A percentile compares a stretch with the other conserved stretches of the same genome.
Evolutionary conservation across 2,888 invertebrate species (phyloP).

Genomic region (Phengaris arion): DNA sequence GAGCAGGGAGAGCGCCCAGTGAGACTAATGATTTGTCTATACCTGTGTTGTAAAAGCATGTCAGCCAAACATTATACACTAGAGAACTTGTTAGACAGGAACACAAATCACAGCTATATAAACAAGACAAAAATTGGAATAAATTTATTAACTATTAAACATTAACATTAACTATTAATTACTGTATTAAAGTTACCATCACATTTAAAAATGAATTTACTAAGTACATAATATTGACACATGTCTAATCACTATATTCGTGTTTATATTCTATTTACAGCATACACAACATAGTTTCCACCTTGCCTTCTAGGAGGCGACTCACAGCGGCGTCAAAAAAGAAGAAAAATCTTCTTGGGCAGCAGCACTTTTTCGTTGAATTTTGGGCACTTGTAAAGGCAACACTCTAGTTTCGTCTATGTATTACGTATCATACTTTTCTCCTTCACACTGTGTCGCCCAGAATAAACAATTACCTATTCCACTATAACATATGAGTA

Average conservation of each 20-base stretch:
- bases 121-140: slow-evolving; percentile 9
- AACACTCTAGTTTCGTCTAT: slow-evolving; percentile 46
- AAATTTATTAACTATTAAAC: slow-evolving; percentile 28
- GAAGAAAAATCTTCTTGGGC: slow-evolving; percentile 35
- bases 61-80: too few relatives aligned
- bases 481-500: slow-evolving; percentile 97
- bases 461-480: slow-evolving; percentile 97
- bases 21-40: too few relatives aligned
- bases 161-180: slow-evolving; percentile 46
- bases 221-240: slow-evolving; percentile 55
- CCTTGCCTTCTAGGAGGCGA: slow-evolving; percentile 10
- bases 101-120: neutral
- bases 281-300: slow-evolving; percentile 39
- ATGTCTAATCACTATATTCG: slow-evolving; percentile 44
- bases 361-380: slow-evolving; percentile 53
- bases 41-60: too few relatives aligned
- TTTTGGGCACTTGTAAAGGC: slow-evolving; percentile 55
- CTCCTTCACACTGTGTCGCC: slow-evolving; percentile 88
- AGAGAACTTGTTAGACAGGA: too few relatives aligned
- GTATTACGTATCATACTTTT: slow-evolving; percentile 77
- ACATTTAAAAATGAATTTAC: slow-evolving; percentile 55
- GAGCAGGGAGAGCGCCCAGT: too few relatives aligned
- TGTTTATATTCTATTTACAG: slow-evolving; percentile 61
- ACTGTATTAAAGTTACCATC: slow-evolving; percentile 61
- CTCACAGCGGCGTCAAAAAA: slow-evolving; percentile 38